Percentiles rank a stretch among this genome's conserved stretches.
Conservation (phyloP, 2,113 vertebrate genomes). For the Vireo altiloquus region DNA sequence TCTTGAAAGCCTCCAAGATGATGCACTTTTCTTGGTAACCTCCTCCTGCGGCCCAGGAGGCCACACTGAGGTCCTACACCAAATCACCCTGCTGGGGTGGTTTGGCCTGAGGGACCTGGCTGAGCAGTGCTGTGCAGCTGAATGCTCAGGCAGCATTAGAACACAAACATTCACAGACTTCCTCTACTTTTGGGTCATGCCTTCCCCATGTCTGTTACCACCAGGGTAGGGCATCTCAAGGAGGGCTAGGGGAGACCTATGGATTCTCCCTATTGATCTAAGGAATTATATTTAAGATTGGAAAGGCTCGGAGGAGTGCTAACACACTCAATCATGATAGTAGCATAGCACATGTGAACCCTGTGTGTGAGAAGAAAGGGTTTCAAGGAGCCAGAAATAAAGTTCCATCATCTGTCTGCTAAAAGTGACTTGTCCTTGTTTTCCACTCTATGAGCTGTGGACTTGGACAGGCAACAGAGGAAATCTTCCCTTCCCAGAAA, state of each 20-base stretch:
- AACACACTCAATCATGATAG: rapidly evolving
- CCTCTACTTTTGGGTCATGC: background rate
- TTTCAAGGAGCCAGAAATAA: background rate
- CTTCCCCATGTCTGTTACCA: background rate
- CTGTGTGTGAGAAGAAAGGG: background rate
- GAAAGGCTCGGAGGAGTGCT: background rate
- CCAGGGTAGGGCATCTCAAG: background rate
- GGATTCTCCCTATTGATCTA: background rate
- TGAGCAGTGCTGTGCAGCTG: background rate
- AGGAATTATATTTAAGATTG: background rate
- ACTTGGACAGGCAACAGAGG: slow-evolving; percentile 10
- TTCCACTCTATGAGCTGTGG: background rate
- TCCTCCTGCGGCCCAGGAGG: background rate
- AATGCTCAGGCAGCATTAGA: background rate
- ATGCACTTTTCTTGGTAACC: background rate
- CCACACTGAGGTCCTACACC: background rate
- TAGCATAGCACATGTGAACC: background rate
- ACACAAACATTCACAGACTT: background rate
- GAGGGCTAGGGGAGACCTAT: rapidly evolving
- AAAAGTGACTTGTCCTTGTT: background rate
- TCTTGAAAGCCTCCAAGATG: background rate
- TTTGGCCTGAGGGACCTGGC: background rate
- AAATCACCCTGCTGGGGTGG: background rate
- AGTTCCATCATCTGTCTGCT: background rate
- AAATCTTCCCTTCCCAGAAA: slow-evolving; percentile 58